These are phyloP conservation scores for Apostichopus californicus DNA, from an alignment of 35 echinoderm and acorn worm species.

Conservation along the genomic window DNA sequence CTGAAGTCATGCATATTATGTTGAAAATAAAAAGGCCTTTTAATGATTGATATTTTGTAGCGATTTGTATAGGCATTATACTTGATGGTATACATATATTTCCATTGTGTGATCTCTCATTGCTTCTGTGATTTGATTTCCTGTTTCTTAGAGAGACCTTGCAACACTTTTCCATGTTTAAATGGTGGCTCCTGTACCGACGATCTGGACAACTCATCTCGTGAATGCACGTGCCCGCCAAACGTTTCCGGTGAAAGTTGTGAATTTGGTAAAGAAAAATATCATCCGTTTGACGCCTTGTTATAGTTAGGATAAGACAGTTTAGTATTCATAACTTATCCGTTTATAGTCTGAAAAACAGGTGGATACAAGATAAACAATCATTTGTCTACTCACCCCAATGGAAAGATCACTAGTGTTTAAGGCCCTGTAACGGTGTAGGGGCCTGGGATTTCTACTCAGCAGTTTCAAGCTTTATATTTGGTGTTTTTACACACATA, in stretches of 20 bases:
- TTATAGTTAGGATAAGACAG: too few relatives aligned
- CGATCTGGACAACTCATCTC: not conserved
- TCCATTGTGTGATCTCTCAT: too few relatives aligned
- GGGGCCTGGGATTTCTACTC: not conserved
- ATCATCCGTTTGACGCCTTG: too few relatives aligned
- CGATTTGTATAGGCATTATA: too few relatives aligned
- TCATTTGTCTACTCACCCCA: too few relatives aligned
- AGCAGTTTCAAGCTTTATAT: not conserved
- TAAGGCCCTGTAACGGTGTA: not conserved
- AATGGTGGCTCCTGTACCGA: slow-evolving; percentile 19
- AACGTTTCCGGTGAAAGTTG: not conserved
- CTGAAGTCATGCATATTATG: too few relatives aligned
- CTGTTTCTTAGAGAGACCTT: not conserved
- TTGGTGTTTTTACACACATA: not conserved
- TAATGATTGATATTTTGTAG: too few relatives aligned
- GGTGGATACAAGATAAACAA: too few relatives aligned
- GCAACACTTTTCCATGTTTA: not conserved
- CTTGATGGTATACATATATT: too few relatives aligned
- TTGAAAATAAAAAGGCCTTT: too few relatives aligned
- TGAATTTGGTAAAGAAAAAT: slow-evolving; percentile 9
- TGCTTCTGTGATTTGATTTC: not conserved
- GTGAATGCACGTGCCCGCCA: not conserved
- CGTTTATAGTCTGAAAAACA: too few relatives aligned
- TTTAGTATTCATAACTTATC: too few relatives aligned
- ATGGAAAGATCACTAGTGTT: not conserved